These are phyloP conservation scores for Nycticebus coucang DNA, from an alignment of 2,113 vertebrate genomes.

Conservation along the genomic window DNA sequence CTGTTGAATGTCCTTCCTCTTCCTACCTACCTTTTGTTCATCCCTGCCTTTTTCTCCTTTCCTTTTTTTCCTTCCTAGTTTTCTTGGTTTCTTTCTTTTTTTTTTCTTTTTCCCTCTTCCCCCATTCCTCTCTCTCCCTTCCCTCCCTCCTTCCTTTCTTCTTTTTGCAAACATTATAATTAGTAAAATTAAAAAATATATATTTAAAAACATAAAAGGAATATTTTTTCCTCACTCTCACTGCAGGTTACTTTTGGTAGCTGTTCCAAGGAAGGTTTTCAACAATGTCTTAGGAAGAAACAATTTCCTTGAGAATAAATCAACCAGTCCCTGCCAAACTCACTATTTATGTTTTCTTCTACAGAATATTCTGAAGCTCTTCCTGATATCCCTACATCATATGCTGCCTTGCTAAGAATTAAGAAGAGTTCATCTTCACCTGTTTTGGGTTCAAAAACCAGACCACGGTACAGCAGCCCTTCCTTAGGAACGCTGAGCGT, in stretches of 20 bases:
- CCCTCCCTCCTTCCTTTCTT: neutral
- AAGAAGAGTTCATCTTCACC: slow-evolving; percentile 90
- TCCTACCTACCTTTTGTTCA: neutral
- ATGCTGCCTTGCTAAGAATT: slow-evolving; percentile 92
- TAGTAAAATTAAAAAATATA: neutral
- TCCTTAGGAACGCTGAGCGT: slow-evolving; percentile 77
- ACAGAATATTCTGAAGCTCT: slow-evolving; percentile 89
- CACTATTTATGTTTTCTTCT: slow-evolving; percentile 9
- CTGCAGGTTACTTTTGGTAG: neutral
- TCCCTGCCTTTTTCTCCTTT: neutral
- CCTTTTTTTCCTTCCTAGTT: neutral
- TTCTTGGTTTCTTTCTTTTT: neutral
- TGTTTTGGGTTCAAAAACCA: slow-evolving; percentile 85
- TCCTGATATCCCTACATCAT: slow-evolving; percentile 89
- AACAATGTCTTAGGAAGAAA: neutral
- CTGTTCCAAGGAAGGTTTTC: neutral
- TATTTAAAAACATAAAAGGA: neutral
- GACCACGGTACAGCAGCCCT: slow-evolving; percentile 81
- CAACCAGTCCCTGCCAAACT: neutral
- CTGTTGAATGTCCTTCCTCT: neutral
- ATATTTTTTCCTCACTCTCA: neutral
- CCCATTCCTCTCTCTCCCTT: neutral
- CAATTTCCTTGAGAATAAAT: neutral
- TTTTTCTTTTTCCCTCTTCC: neutral
- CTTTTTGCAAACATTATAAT: neutral